Conservation (phyloP, 2,113 vertebrate species). For the Atlantisia rogersi region DNA sequence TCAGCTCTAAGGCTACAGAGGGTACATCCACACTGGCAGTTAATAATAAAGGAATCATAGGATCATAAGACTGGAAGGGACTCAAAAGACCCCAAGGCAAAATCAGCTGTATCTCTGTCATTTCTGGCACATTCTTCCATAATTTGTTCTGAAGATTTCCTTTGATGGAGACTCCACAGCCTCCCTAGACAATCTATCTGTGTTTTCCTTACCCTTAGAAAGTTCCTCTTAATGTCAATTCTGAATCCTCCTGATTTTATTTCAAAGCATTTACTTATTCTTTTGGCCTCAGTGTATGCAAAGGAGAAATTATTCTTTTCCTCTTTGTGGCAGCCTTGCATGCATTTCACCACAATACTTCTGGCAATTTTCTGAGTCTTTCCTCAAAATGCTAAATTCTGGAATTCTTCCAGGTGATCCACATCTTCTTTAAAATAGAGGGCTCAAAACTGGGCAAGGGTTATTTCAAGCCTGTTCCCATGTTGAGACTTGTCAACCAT, state of each 20-base stretch:
- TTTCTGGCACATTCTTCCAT: background rate
- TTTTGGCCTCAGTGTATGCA: background rate
- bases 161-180: background rate
- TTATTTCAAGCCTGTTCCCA: background rate
- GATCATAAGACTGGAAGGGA: background rate
- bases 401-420: background rate
- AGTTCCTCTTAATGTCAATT: background rate
- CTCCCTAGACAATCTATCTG: background rate
- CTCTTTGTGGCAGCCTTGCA: background rate
- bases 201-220: background rate
- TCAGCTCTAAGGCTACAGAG: background rate
- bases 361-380: background rate
- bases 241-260: background rate
- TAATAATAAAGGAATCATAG: background rate
- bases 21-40: background rate
- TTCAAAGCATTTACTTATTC: background rate
- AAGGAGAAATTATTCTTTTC: background rate
- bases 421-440: background rate
- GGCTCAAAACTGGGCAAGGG: background rate
- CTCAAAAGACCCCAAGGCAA: background rate
- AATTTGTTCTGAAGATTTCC: slow-evolving; percentile 1
- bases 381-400: background rate
- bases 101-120: background rate
- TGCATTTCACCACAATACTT: background rate
- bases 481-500: background rate